Evolutionary conservation across 1,140 invertebrate species (phyloP), one percentile per base, ranked within the genome.

Genomic region (Lepidurus packardi): DNA sequence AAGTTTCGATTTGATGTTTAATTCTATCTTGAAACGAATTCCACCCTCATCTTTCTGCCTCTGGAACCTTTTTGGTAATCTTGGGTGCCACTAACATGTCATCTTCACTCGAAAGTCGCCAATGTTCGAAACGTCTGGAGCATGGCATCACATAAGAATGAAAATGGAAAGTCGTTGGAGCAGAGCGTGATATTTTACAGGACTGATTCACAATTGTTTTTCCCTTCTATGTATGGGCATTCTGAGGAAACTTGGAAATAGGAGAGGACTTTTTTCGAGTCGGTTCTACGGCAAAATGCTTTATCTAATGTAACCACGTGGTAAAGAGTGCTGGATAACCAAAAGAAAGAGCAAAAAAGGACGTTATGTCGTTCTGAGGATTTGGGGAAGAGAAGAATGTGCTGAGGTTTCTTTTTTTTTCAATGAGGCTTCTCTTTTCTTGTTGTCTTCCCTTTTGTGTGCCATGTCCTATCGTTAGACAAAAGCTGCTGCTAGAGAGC

Each of bases 361-460:
- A 47, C 45, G 34, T 47, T 47, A 47, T 7, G 53, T 65, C 53
- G 4, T 65, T 65, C 21, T n/a, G 53, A 65, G 53, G 53, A 65
- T 65, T 65, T 34, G 21, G 53, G 53, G 21, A 65, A 65, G 53
- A 65, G 53, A 65, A 65, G 53, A 65, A 65, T 65, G 53, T 65
- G 53, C 1, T 65, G 53, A 21, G 53, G 53, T 21, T 65, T 65
- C 53, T 16, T 65, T 65, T 65, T 65, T 65, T 65, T 65, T 65
- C 53, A 65, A 65, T 65, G 53, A 65, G 21, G 53, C 53, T 47
- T 47, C 16, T 47, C 45, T 21, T 65, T 65, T 65, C 53, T 65
- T 65, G 53, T 65, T 65, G 53, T 65, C 53, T 65, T 65, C 9
- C 16, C 53, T 65, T 65, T 65, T 65, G 53, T 65, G 53, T 65